phyloP scores from a whole-genome alignment of 1,140 invertebrate species.

The Hypothenemus hampei region DNA sequence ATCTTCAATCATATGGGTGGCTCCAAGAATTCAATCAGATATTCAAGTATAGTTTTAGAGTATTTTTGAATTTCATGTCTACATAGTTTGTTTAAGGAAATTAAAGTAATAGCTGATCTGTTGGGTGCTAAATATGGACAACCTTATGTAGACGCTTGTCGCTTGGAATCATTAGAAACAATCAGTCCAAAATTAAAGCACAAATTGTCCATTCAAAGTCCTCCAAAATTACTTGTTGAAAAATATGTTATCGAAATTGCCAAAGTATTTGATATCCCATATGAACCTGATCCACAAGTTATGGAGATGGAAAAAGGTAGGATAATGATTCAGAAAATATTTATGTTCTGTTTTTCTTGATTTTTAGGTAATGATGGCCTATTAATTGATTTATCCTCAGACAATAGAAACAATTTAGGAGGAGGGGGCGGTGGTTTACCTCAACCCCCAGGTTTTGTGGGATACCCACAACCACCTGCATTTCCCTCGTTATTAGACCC shows the following conservation, averaged over 20 bases:
- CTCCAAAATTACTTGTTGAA: constrained; percentile 93
- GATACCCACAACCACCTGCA: constrained; percentile 63
- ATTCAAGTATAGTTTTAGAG: constrained; percentile 51
- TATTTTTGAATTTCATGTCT: neutral
- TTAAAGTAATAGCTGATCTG: constrained; percentile 90
- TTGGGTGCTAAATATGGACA: constrained; percentile 92
- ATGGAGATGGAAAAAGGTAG: constrained; percentile 71
- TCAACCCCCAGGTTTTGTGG: constrained; percentile 73
- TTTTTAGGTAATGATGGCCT: constrained; percentile 56
- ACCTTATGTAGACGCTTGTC: constrained; percentile 81
- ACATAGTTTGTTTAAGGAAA: constrained; percentile 53
- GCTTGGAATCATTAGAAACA: constrained; percentile 69
- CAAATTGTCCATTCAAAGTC: constrained; percentile 93
- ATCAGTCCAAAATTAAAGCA: constrained; percentile 95
- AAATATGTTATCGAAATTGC: constrained; percentile 96
- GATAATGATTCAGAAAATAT: too few species aligned
- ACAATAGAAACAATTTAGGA: constrained; percentile 54
- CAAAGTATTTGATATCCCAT: constrained; percentile 88
- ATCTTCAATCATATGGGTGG: constrained; percentile 94
- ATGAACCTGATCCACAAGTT: constrained; percentile 87
- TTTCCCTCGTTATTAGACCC: constrained; percentile 51
- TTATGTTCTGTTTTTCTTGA: too few species aligned
- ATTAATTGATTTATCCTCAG: constrained; percentile 70
- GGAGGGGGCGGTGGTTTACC: constrained; percentile 51
- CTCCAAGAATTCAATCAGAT: constrained; percentile 81